Evolutionary conservation across 1,140 invertebrate genomes (phyloP), one percentile per base, ranked within the genome.

Genomic region (Rhynchophorus ferrugineus): DNA sequence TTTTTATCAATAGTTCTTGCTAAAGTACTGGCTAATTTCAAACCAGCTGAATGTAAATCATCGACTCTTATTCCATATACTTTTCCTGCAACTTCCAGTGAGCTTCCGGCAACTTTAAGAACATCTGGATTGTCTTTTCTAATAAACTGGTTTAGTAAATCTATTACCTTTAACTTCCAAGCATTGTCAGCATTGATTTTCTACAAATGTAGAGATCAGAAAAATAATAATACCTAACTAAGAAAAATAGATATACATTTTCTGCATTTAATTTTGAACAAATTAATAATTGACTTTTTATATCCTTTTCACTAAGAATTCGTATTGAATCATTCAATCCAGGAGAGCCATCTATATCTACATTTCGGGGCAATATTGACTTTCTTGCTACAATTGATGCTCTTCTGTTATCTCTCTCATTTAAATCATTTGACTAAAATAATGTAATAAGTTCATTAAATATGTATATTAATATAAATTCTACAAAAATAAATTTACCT

Each of bases 131-230:
- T 77, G 35, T 49, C 29, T 48, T 54, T 57, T 13, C 39, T 49
- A 2, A 55, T 47, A 7, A 62, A 48, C 16, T 82, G 79, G 3
- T 80, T 74, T 78, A 92, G 84, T 59, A 84, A 85, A 64, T 91
- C 88, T 61, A 91, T 91, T 24, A 91, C 75, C 63, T 88, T 80
- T 1, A 91, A 71, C 57, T 80, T 82, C 74, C 90, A 92, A 1
- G 86, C 88, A 79, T 91, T 91, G 66, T 89, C 88, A 14, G 78
- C 73, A 61, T 79, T 91, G 54, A 91, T 90, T 84, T 90, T 88
- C 79, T 82, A 64, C 58, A 57, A 60, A 20, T n/a, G n/a, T n/a
- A n/a, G n/a, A n/a, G n/a, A n/a, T n/a, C n/a, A n/a, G n/a, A n/a
- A 33, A 8, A 5, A 22, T 16, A 13, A 45, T 45, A 45, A 29